Conservation (phyloP, 2,888 invertebrate genomes). For the Cyaniris semiargus region DNA sequence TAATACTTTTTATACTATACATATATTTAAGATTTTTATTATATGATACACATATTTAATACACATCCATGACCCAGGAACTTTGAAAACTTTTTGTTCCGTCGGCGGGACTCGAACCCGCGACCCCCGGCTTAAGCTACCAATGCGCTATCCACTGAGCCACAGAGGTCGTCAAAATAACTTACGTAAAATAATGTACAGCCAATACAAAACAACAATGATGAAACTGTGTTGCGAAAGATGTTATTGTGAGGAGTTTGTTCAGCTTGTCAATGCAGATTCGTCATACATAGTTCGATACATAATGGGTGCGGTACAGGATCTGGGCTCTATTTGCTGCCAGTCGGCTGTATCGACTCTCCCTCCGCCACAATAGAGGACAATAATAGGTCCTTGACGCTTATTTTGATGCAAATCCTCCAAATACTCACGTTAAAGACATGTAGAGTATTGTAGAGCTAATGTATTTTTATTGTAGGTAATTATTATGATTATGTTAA, state of each 20-base stretch:
- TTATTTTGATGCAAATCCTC: not conserved
- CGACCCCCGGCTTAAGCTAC: too few relatives aligned
- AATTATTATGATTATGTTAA: not conserved
- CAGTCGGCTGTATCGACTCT: constrained; percentile 65
- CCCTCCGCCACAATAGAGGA: constrained; percentile 45
- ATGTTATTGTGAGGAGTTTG: constrained; percentile 22
- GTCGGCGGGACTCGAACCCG: too few relatives aligned
- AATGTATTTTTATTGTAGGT: not conserved
- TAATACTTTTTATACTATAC: too few relatives aligned
- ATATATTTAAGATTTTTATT: too few relatives aligned
- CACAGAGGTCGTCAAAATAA: too few relatives aligned
- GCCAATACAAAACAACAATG: not conserved
- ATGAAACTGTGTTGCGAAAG: constrained; percentile 29
- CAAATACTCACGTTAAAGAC: not conserved
- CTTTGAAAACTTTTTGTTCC: too few relatives aligned
- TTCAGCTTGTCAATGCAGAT: constrained; percentile 7
- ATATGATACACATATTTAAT: too few relatives aligned
- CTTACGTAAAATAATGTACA: not conserved
- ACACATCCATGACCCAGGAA: too few relatives aligned
- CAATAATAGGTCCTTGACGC: not conserved
- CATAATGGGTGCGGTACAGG: constrained; percentile 66
- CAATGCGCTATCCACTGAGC: too few relatives aligned
- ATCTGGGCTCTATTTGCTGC: constrained; percentile 78
- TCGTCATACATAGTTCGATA: constrained; percentile 47
- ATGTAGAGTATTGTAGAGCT: not conserved